Percentiles rank a stretch among this genome's conserved stretches.
Conservation (phyloP, 1,140 invertebrate genomes). For the Drosophila bifasciata region DNA sequence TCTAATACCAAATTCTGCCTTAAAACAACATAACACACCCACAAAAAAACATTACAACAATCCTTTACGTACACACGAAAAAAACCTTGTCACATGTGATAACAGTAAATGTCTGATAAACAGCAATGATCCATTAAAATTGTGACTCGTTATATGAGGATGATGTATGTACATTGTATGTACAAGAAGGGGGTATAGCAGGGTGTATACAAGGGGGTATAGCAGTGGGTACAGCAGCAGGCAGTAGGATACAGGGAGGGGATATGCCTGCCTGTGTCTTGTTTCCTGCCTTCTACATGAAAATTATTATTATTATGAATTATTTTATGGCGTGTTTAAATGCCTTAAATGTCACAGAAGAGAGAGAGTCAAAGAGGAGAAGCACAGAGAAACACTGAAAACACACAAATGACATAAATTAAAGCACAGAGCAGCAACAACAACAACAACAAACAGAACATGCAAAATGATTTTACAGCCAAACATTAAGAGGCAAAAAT, state of each 20-base stretch:
- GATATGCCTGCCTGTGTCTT: slow-evolving; percentile 30
- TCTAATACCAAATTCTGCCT: background rate
- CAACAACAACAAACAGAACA: slow-evolving; percentile 29
- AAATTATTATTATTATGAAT: slow-evolving; percentile 68
- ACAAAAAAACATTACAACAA: slow-evolving; percentile 7
- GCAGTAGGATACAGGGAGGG: background rate
- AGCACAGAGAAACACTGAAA: slow-evolving; percentile 59
- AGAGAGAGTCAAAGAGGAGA: background rate
- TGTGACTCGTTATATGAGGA: slow-evolving; percentile 53
- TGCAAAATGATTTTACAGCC: slow-evolving; percentile 38
- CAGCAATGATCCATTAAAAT: slow-evolving; percentile 68
- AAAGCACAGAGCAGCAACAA: slow-evolving; percentile 53
- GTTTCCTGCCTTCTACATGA: slow-evolving; percentile 58
- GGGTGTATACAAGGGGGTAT: too few species aligned
- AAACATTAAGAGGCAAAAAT: slow-evolving; percentile 40
- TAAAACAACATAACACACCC: background rate
- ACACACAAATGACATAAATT: slow-evolving; percentile 74
- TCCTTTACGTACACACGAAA: too few species aligned
- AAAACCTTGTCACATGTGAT: slow-evolving; percentile 48
- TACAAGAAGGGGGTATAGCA: background rate
- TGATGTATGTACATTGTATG: slow-evolving; percentile 6
- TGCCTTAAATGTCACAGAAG: slow-evolving; percentile 66
- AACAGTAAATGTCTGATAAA: slow-evolving; percentile 57
- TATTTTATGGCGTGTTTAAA: slow-evolving; percentile 83
- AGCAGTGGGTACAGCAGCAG: too few species aligned